Evolutionary conservation across 2,888 invertebrate species (phyloP), one percentile per base, ranked within the genome.

Genomic region (Aphidoletes aphidimyza): DNA sequence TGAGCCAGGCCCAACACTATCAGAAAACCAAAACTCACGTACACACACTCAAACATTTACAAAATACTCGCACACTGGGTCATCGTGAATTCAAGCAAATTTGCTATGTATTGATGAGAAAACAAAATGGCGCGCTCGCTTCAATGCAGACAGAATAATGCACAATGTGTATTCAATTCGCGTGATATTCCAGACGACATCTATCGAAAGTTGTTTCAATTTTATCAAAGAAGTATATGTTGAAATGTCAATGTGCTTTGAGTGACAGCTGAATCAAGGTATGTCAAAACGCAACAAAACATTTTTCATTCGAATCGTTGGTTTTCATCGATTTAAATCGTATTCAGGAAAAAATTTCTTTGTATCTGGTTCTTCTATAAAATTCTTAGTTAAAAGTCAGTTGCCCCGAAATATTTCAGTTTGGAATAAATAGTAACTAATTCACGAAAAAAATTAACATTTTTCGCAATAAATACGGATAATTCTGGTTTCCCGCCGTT

Each of bases 101-200:
- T 37, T n/a, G 36, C 17, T 81, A 22, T 37, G 81, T 81, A 11
- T 81, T 37, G n/a, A n/a, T 37, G 81, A 36, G 81, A 81, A 81
- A 81, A 81, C 81, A 81, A 81, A 81, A 81, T 81, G 81, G 81
- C 81, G 81, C 81, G 78, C 78, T 78, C 54, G 9, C 6, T 37
- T 81, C 37, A 81, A 81, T 81, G 37, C 37, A 81, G 11, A 69
- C 2, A 11, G 59, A 9, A 26, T 59, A 19, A 47, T n/a, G n/a
- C n/a, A n/a, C 42, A 42, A 5, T 5, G 54, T 54, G 54, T 54
- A 19, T 54, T 54, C 5, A 19, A 3, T 78, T 34, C 26, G 6
- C 1, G 8, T 1, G 78, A 17, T 14, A 36, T 78, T 47, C 17
- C 54, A 1, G 3, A 22, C 2, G 81, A 37, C 81, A 81, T 81